Base-by-base conservation (phyloP, 2,888 invertebrate genomes). In the Choristoneura rosaceana region DNA sequence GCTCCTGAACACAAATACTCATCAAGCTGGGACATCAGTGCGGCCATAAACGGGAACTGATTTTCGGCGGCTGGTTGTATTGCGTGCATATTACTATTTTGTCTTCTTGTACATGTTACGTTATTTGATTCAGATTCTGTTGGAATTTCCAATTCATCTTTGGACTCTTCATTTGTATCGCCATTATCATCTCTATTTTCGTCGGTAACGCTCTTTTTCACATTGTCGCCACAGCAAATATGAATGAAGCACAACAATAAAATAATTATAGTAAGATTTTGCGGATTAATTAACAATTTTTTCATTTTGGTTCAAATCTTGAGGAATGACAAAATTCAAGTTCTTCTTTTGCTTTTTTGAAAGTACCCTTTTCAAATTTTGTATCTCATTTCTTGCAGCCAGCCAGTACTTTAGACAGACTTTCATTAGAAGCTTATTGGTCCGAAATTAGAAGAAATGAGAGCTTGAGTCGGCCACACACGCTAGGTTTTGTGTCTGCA, bases 21-120 rank as follows among this genome's bases (percentile, higher is more conserved):
- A 76, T 91, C 84, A 76, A 89, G 87, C 59, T 88, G 84, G 14
- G 92, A 90, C 89, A 92, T 89, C 58, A 93, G 76, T 8, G 92
- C 89, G 17, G 81, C 92, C 82, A 93, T 85, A 74, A 92, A 94
- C 41, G 93, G 91, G 79, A 90, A 94, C 74, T 92, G 89, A 50
- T 81, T 85, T 41, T 74, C 62, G 60, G 65, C 73, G n/a, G 90
- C 93, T 47, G 74, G 17, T 43, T 76, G 80, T 79, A 93, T 87
- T 82, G 91, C 91, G 76, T 93, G 93, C 85, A 93, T 83, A 77
- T 80, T 81, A 74, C 80, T 86, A 71, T 88, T 88, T 77, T 84
- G 83, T 79, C 90, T 84, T 79, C 93, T 85, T 2, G 88, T 81
- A 74, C 93, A 93, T 9, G 87, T 84, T 45, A 85, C 74, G 55